Conservation (phyloP, 2,888 invertebrate genomes). For the Acleris laterana region DNA sequence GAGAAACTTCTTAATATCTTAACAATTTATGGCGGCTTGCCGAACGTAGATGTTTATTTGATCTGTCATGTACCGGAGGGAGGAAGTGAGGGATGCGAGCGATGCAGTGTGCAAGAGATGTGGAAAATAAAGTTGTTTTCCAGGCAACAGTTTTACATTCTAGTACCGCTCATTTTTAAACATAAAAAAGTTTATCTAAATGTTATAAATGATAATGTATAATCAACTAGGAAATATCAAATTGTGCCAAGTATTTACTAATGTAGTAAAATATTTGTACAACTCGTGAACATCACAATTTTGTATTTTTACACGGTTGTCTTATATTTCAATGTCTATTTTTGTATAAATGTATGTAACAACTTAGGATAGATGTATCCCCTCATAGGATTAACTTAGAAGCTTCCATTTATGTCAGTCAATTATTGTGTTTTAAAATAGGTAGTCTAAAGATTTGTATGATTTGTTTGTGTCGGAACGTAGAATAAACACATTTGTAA, state of each 20-base stretch:
- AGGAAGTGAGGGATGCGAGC: no score
- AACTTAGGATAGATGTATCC: constrained; percentile 14
- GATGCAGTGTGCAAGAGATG: no score
- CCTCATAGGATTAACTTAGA: constrained; percentile 24
- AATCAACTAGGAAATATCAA: constrained; percentile 20
- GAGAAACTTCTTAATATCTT: no score
- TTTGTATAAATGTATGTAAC: constrained; percentile 62
- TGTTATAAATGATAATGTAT: neutral
- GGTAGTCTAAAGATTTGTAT: constrained; percentile 10
- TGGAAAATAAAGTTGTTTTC: no score
- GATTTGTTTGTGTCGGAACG: constrained; percentile 13
- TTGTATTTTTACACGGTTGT: constrained; percentile 41
- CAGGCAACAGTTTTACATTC: no score
- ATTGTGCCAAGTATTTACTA: constrained; percentile 34
- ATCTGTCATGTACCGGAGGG: no score
- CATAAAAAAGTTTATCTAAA: constrained; percentile 1
- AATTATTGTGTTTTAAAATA: constrained; percentile 35
- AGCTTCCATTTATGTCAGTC: constrained; percentile 37
- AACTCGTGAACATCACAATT: constrained; percentile 17
- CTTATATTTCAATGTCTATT: constrained; percentile 55
- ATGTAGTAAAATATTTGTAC: constrained; percentile 19
- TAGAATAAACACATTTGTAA: constrained; percentile 27
- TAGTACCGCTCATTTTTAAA: no score
- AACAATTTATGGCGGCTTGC: no score
- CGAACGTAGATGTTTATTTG: no score